A percentile compares a stretch with the other conserved stretches of the same genome.
phyloP scores from a whole-genome alignment of 2,113 vertebrate species.

The Sceloporus undulatus region DNA sequence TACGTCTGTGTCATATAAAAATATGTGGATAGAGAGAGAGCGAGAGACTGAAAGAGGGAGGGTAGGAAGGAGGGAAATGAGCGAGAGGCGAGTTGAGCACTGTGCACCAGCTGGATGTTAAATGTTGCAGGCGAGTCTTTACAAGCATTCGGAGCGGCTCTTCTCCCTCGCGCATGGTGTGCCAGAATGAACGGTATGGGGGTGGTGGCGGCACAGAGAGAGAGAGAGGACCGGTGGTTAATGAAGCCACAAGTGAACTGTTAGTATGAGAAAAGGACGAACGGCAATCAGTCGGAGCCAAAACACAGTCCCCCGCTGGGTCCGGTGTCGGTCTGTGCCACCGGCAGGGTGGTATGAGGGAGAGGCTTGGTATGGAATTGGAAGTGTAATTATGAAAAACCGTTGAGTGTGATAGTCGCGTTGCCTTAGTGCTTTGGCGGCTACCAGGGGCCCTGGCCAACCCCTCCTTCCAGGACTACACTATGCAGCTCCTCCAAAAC shows the following conservation, averaged over 20 bases:
- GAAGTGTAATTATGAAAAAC: slow-evolving; percentile 58
- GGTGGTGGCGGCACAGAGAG: too few species aligned
- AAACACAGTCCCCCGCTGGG: slow-evolving; percentile 49
- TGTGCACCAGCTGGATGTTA: not conserved
- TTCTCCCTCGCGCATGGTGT: accelerated
- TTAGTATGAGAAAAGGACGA: slow-evolving; percentile 24
- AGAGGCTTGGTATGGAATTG: slow-evolving; percentile 53
- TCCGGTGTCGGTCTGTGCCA: not conserved
- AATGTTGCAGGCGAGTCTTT: not conserved
- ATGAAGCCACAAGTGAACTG: not conserved
- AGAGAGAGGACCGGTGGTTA: accelerated
- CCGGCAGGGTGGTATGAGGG: slow-evolving; percentile 50
- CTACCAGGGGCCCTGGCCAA: accelerated
- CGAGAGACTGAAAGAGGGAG: too few species aligned
- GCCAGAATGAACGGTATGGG: not conserved
- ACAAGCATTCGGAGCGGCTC: not conserved
- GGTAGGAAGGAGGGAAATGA: too few species aligned
- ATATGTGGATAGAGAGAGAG: too few species aligned
- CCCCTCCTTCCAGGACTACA: not conserved
- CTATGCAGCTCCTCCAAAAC: accelerated
- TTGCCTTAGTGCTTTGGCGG: not conserved
- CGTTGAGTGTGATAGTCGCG: not conserved
- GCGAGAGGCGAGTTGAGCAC: accelerated
- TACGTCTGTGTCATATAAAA: not conserved
- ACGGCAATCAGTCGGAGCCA: not conserved